Evolutionary conservation across 2,888 invertebrate species (phyloP).

Genomic region (Drosophila putrida): DNA sequence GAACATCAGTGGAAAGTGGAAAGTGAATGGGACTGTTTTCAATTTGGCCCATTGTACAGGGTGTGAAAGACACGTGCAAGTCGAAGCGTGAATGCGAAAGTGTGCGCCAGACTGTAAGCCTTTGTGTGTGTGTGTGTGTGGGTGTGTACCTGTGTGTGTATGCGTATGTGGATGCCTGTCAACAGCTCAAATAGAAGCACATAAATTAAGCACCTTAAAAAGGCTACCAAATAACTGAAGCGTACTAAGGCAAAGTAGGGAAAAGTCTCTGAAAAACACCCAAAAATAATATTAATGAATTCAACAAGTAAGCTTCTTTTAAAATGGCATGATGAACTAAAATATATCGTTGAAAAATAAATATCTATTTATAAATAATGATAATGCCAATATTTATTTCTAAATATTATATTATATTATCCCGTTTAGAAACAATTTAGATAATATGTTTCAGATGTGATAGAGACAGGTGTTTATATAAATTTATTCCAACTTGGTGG

Average conservation of each 20-base stretch:
- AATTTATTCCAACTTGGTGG: not conserved
- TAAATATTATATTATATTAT: too few relatives aligned
- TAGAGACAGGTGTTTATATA: not conserved
- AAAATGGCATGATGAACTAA: not conserved
- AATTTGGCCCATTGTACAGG: slow-evolving; percentile 55
- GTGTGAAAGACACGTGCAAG: slow-evolving; percentile 64
- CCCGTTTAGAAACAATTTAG: too few relatives aligned
- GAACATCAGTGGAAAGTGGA: slow-evolving; percentile 66
- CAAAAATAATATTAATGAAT: slow-evolving; percentile 25
- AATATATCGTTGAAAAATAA: not conserved
- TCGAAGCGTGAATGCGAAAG: slow-evolving; percentile 55
- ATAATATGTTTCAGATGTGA: not conserved
- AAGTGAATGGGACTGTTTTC: slow-evolving; percentile 61
- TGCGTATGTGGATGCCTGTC: slow-evolving; percentile 4
- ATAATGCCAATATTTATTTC: too few relatives aligned
- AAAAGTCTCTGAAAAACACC: slow-evolving; percentile 15
- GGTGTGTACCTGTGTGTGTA: not conserved
- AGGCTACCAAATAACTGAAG: slow-evolving; percentile 29
- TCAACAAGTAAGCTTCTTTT: slow-evolving; percentile 2
- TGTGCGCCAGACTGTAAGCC: slow-evolving; percentile 31
- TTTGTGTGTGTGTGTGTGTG: slow-evolving; percentile 1
- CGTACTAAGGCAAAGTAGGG: slow-evolving; percentile 26
- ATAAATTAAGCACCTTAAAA: slow-evolving; percentile 52
- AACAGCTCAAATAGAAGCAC: slow-evolving; percentile 31
- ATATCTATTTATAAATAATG: too few relatives aligned